Conservation (phyloP, 2,113 vertebrate genomes). For the Clarias gariepinus region DNA sequence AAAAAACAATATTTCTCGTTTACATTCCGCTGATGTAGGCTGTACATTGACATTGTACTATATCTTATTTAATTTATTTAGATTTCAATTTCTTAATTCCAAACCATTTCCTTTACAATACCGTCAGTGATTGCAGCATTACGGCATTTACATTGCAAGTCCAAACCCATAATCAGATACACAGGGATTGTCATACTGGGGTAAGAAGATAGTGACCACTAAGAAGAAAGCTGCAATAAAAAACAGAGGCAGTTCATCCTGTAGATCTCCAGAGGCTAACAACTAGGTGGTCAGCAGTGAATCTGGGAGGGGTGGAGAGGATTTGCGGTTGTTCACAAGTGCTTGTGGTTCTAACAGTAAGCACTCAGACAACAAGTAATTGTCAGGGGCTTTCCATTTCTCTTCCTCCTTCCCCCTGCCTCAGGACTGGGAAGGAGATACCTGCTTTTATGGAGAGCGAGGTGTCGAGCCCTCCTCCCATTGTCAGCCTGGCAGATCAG, state of each 20-base stretch:
- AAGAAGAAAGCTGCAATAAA: conserved; percentile 46
- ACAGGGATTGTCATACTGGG: conserved; percentile 26
- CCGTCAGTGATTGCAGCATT: background rate
- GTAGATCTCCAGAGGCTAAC: conserved; percentile 14
- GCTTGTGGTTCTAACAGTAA: conserved; percentile 63
- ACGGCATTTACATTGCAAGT: background rate
- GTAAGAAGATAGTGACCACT: conserved; percentile 48
- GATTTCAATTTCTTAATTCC: background rate
- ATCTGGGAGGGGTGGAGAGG: conserved; percentile 39
- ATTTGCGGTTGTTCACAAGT: conserved; percentile 60
- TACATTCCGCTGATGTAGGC: background rate
- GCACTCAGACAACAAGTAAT: conserved; percentile 60
- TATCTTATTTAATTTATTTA: no score
- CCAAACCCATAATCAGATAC: background rate
- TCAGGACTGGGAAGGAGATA: conserved; percentile 55
- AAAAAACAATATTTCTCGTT: background rate
- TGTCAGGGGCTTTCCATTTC: conserved; percentile 40
- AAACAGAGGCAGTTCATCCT: conserved; percentile 34
- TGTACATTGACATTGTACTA: background rate
- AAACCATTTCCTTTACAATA: background rate
- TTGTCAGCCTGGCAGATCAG: conserved; percentile 63
- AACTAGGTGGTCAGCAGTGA: conserved; percentile 12
- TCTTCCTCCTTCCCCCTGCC: conserved; percentile 43
- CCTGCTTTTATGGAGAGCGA: conserved; percentile 60
- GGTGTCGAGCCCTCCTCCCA: conserved; percentile 70